Conservation (phyloP, 2,888 invertebrate genomes). For the Plagodis dolabraria region DNA sequence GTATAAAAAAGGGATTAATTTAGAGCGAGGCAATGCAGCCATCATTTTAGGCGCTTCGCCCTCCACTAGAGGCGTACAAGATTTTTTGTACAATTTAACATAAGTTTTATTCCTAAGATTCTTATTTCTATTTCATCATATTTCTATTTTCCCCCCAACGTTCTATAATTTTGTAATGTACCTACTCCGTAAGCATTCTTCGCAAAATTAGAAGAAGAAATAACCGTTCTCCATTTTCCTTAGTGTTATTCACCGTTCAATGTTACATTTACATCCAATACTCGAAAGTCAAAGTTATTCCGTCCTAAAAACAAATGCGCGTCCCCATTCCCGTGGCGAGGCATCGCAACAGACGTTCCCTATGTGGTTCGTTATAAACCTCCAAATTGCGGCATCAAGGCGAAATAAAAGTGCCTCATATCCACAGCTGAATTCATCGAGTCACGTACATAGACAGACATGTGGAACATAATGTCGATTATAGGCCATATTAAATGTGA, state of each 20-base stretch:
- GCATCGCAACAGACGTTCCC: conserved; percentile 47
- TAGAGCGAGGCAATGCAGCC: too few relatives aligned
- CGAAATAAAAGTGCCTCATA: conserved; percentile 56
- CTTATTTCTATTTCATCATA: too few relatives aligned
- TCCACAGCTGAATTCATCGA: conserved; percentile 47
- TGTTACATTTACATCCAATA: conserved; percentile 39
- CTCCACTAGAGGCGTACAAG: too few relatives aligned
- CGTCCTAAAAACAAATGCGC: conserved; percentile 51
- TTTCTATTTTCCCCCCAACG: too few relatives aligned
- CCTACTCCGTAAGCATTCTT: too few relatives aligned
- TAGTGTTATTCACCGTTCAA: conserved; percentile 21
- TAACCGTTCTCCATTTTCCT: conserved; percentile 9
- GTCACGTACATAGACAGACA: conserved; percentile 41
- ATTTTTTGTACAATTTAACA: too few relatives aligned
- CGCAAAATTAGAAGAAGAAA: background rate
- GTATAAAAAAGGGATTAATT: too few relatives aligned
- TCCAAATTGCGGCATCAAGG: conserved; percentile 56
- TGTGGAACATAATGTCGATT: conserved; percentile 10
- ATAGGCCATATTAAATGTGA: conserved; percentile 10
- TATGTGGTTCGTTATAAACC: conserved; percentile 61
- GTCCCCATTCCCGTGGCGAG: conserved; percentile 38
- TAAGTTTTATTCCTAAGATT: too few relatives aligned
- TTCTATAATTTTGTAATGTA: too few relatives aligned
- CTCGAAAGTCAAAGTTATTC: conserved; percentile 45
- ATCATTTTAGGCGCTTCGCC: too few relatives aligned